Percentiles rank a stretch among this genome's conserved stretches.
Evolutionary conservation across 2,888 invertebrate genomes (phyloP).

Genomic region (Nomada hirtipes): DNA sequence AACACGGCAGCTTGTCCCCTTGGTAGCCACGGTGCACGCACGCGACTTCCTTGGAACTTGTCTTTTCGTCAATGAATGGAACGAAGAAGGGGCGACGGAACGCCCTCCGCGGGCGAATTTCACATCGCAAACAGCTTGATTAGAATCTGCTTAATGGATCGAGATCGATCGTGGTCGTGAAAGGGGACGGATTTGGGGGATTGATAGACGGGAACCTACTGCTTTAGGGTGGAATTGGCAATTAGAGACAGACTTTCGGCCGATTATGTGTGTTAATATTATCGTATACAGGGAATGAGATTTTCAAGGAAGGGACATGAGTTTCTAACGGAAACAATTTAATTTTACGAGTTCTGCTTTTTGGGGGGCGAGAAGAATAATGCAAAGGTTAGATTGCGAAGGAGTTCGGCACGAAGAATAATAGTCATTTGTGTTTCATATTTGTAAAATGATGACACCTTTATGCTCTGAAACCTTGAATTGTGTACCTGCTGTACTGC

Average conservation of each 20-base stretch:
- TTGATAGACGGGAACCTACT: conserved; percentile 18
- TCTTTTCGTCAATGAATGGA: conserved; percentile 50
- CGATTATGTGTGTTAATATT: not conserved
- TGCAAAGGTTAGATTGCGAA: no score
- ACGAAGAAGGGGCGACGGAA: conserved; percentile 43
- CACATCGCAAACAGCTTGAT: conserved; percentile 29
- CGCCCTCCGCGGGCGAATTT: conserved; percentile 38
- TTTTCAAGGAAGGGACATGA: not conserved
- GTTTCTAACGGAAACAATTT: not conserved
- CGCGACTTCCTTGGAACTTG: conserved; percentile 65
- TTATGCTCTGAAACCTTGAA: no score
- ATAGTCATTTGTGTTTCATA: no score
- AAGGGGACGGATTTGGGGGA: conserved; percentile 2
- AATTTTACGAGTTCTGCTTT: not conserved
- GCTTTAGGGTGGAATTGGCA: conserved; percentile 24
- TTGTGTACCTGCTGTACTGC: no score
- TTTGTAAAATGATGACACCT: no score
- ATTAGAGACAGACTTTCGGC: conserved; percentile 6
- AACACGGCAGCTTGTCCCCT: conserved; percentile 62
- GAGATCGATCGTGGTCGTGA: conserved; percentile 32
- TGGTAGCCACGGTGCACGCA: conserved; percentile 52
- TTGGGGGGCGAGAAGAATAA: no score
- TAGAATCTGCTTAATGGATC: conserved; percentile 51
- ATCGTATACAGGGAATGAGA: no score
- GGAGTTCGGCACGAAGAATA: no score